phyloP scores from a whole-genome alignment of 2,797 vertebrate genomes.

The Fratercula arctica region DNA sequence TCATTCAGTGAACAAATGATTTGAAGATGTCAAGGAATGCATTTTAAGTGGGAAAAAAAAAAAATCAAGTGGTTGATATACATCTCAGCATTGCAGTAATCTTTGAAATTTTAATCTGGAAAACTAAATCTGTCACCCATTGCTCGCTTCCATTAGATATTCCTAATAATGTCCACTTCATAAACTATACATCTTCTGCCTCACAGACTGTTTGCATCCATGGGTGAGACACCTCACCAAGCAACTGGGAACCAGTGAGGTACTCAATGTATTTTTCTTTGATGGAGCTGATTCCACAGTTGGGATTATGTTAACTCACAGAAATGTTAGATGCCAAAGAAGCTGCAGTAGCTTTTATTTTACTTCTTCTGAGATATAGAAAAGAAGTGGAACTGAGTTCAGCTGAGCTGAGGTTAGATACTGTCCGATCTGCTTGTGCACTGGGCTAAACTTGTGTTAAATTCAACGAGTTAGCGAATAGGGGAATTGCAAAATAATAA shows the following conservation, averaged over 20 bases:
- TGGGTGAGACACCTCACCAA: not conserved
- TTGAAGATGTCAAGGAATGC: not conserved
- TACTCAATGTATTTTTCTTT: not conserved
- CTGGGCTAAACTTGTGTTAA: not conserved
- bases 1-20: not conserved
- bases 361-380: not conserved
- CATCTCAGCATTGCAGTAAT: not conserved
- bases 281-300: not conserved
- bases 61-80: not conserved
- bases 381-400: not conserved
- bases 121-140: not conserved
- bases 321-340: not conserved
- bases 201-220: not conserved
- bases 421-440: not conserved
- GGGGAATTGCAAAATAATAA: not conserved
- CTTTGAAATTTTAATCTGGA: not conserved
- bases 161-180: not conserved
- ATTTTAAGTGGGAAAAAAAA: not conserved
- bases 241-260: not conserved
- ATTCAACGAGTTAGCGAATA: not conserved
- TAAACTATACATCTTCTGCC: not conserved
- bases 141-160: not conserved
- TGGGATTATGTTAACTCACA: not conserved
- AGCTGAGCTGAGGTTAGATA: not conserved
- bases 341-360: not conserved